A percentile compares a stretch with the other conserved stretches of the same genome.
Conservation (phyloP, 1,140 invertebrate species). For the Meloidogyne exigua region DNA sequence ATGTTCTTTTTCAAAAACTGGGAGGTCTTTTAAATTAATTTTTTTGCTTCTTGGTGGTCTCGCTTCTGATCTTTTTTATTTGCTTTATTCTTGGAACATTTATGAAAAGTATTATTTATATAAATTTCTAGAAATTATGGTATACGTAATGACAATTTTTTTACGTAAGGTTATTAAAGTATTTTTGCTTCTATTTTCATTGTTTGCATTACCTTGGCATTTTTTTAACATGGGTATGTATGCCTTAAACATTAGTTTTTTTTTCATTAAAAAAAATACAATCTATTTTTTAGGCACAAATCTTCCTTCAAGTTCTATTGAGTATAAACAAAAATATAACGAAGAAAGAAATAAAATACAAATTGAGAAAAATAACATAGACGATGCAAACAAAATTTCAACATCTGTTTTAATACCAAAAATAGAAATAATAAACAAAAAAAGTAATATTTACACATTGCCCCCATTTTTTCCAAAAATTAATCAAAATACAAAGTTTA, state of each 20-base stretch:
- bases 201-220: not conserved
- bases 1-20: not conserved
- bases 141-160: not conserved
- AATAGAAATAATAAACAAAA: not conserved
- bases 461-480: not conserved
- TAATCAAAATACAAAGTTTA: not conserved
- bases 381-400: not conserved
- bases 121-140: not conserved
- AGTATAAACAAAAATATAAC: not conserved
- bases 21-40: not conserved
- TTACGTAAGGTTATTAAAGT: not conserved
- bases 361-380: not conserved
- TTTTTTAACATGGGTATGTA: not conserved
- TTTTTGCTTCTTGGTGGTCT: not conserved
- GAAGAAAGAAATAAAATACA: not conserved
- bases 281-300: not conserved
- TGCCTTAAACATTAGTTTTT: no score
- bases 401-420: not conserved
- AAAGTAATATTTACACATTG: not conserved
- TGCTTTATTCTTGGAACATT: no score
- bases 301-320: not conserved
- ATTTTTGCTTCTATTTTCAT: not conserved
- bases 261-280: not conserved
- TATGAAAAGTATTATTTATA: no score
- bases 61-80: not conserved